These are phyloP conservation scores for Masticophis lateralis DNA, from an alignment of 2,797 vertebrate species.

Conservation along the genomic window DNA sequence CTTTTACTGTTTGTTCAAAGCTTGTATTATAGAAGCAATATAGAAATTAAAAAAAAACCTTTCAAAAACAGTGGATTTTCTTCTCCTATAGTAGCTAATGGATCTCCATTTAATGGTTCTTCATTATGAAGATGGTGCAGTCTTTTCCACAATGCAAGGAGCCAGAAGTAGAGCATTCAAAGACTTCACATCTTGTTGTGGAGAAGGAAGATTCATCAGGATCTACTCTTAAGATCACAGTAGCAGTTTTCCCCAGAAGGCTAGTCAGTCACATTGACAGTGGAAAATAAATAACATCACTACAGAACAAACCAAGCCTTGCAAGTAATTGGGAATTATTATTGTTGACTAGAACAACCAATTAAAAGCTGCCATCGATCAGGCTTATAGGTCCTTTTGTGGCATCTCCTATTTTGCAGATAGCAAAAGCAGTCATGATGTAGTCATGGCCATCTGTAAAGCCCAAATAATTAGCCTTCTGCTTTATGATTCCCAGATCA, in stretches of 20 bases:
- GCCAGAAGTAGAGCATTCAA: not conserved
- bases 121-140: not conserved
- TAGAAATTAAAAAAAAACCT: not conserved
- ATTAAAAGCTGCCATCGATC: not conserved
- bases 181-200: not conserved
- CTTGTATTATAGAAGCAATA: not conserved
- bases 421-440: not conserved
- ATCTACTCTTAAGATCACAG: not conserved
- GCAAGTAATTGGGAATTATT: not conserved
- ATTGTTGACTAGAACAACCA: not conserved
- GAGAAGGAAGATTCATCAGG: not conserved
- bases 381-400: not conserved
- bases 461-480: not conserved
- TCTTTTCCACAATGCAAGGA: not conserved
- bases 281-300: not conserved
- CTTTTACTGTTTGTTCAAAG: not conserved
- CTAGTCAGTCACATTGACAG: not conserved
- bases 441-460: not conserved
- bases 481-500: not conserved
- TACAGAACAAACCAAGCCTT: not conserved
- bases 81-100: not conserved
- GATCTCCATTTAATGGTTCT: not conserved
- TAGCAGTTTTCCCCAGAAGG: not conserved
- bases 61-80: not conserved
- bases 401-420: not conserved